phyloP scores from a whole-genome alignment of 2,113 vertebrate species.

The Ondatra zibethicus region DNA sequence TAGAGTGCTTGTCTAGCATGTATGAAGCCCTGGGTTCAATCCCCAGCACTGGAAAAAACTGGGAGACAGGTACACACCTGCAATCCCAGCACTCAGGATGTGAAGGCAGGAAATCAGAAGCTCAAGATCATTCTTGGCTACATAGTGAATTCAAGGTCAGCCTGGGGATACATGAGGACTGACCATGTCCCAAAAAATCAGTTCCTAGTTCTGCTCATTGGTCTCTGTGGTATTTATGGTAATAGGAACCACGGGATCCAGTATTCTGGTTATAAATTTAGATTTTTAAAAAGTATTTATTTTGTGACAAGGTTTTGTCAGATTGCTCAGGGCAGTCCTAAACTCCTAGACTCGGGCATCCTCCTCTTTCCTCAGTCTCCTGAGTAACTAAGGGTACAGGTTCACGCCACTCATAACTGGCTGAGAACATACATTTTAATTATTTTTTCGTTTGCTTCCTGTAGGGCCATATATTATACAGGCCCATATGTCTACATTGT shows the following conservation, averaged over 20 bases:
- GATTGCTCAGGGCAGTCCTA: not conserved
- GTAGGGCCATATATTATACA: too few species aligned
- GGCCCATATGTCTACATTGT: too few species aligned
- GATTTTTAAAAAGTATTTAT: not conserved
- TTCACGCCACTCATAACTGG: not conserved
- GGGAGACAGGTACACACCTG: not conserved
- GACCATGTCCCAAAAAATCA: not conserved
- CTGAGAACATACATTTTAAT: not conserved
- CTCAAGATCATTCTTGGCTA: not conserved
- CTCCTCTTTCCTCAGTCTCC: not conserved
- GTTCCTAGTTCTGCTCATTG: not conserved
- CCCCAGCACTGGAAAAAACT: not conserved
- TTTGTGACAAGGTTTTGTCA: not conserved
- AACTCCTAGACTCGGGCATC: not conserved
- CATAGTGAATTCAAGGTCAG: not conserved
- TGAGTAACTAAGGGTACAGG: not conserved
- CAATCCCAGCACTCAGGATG: not conserved
- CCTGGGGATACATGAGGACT: not conserved
- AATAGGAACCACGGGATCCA: not conserved
- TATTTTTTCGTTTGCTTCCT: not conserved
- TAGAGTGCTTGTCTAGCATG: not conserved
- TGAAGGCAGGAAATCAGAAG: not conserved
- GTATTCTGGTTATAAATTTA: not conserved
- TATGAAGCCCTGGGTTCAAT: not conserved
- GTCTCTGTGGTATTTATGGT: not conserved